Evolutionary conservation across 2,888 invertebrate species (phyloP).

Genomic region (Nasonia oneida): DNA sequence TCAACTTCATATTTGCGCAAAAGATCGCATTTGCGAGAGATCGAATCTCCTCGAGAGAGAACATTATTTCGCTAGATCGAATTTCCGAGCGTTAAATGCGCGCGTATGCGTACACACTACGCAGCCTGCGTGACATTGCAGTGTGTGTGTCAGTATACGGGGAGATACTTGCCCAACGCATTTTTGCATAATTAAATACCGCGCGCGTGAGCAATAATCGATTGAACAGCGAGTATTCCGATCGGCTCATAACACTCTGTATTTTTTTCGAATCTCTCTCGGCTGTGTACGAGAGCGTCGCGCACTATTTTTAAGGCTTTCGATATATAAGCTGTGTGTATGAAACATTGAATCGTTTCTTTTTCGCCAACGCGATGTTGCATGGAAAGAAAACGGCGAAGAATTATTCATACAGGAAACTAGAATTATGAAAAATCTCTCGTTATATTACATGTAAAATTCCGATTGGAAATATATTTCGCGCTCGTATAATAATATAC

Average conservation of each 20-base stretch:
- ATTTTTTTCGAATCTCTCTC: too few relatives aligned
- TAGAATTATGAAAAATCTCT: background rate
- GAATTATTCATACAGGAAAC: background rate
- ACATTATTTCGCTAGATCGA: constrained; percentile 50
- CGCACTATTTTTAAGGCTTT: too few relatives aligned
- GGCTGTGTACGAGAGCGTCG: too few relatives aligned
- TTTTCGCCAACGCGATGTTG: background rate
- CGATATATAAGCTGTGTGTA: background rate
- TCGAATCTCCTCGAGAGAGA: constrained; percentile 36
- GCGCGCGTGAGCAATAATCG: constrained; percentile 6
- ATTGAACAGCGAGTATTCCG: too few relatives aligned
- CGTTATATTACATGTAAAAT: background rate
- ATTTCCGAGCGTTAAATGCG: constrained; percentile 42
- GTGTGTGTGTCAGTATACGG: background rate
- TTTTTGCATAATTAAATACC: background rate
- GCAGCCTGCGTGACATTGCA: background rate
- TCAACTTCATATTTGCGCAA: constrained; percentile 58
- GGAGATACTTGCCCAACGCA: background rate
- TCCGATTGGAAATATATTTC: constrained; percentile 4
- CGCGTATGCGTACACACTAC: background rate
- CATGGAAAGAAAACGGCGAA: background rate
- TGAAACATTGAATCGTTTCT: background rate
- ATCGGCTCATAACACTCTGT: background rate
- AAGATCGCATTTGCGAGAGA: constrained; percentile 47
- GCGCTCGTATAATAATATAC: background rate